Percentiles rank a stretch among this genome's conserved stretches.
These are phyloP conservation scores for Elymnias hypermnestra DNA, from an alignment of 1,140 invertebrate genomes.

Conservation along the genomic window DNA sequence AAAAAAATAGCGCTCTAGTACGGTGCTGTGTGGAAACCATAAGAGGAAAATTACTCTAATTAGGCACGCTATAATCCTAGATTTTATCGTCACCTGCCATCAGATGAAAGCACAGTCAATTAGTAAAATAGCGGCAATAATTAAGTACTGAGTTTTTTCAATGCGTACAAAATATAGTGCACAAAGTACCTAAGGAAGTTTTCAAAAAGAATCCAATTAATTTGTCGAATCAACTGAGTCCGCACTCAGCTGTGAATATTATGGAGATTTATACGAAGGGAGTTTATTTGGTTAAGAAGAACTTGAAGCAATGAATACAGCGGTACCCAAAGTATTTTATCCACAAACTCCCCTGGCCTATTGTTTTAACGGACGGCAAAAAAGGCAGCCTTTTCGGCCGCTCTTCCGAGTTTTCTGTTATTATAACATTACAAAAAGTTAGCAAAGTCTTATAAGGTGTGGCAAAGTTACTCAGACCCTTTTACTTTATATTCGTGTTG, in stretches of 20 bases:
- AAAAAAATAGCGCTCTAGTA: too few species aligned
- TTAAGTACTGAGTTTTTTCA: too few species aligned
- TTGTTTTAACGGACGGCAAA: conserved; percentile 13
- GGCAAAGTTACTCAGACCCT: background rate
- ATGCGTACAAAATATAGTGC: too few species aligned
- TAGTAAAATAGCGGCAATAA: too few species aligned
- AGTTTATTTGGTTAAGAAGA: conserved; percentile 22
- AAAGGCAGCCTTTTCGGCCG: conserved; percentile 7
- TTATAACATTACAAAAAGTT: conserved; percentile 14
- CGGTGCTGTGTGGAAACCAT: too few species aligned
- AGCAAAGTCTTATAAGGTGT: conserved; percentile 10
- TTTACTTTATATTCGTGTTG: background rate
- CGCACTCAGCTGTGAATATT: conserved; percentile 9
- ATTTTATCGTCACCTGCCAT: too few species aligned
- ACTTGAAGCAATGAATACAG: conserved; percentile 16
- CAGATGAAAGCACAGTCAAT: too few species aligned
- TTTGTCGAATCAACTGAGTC: conserved; percentile 19
- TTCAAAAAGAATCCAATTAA: conserved; percentile 13
- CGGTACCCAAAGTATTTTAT: conserved; percentile 12
- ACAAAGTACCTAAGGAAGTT: too few species aligned
- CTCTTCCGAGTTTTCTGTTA: conserved; percentile 13
- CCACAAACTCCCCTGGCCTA: conserved; percentile 1
- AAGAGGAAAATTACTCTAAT: too few species aligned
- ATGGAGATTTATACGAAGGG: conserved; percentile 18
- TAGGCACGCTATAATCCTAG: too few species aligned